These are phyloP conservation scores for Callopanchax toddi DNA, from an alignment of 2,113 vertebrate species.

Conservation along the genomic window DNA sequence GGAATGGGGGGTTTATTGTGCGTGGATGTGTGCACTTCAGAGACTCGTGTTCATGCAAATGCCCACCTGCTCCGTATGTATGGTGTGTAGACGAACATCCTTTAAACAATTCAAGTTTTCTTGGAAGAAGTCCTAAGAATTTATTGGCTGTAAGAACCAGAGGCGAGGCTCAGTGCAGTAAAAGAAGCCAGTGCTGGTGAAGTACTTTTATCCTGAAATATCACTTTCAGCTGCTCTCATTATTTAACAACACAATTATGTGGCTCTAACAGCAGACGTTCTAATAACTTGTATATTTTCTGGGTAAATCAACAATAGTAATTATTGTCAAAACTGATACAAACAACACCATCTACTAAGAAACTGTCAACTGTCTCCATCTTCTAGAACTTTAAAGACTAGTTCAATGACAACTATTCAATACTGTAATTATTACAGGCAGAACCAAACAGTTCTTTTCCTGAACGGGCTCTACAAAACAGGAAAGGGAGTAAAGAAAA, in stretches of 20 bases:
- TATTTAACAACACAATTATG: neutral
- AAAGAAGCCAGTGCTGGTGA: slow-evolving; percentile 24
- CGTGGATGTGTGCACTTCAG: slow-evolving; percentile 17
- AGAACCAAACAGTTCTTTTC: neutral
- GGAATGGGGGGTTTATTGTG: slow-evolving; percentile 34
- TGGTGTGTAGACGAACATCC: slow-evolving; percentile 35
- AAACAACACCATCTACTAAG: too few species aligned
- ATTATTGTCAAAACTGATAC: neutral
- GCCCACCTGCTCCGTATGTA: slow-evolving; percentile 47
- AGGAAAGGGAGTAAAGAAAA: rapidly evolving
- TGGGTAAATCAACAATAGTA: neutral
- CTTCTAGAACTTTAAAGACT: slow-evolving; percentile 3
- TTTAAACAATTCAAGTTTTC: slow-evolving; percentile 63
- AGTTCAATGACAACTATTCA: neutral
- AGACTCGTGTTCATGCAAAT: slow-evolving; percentile 53
- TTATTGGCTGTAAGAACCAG: slow-evolving; percentile 40
- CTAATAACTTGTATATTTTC: neutral
- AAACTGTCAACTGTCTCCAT: too few species aligned
- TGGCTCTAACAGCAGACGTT: slow-evolving; percentile 2
- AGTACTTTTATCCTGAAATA: slow-evolving; percentile 12
- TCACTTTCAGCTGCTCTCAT: slow-evolving; percentile 30
- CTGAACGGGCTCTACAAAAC: neutral
- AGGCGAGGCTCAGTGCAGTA: slow-evolving; percentile 3
- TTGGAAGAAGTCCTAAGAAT: slow-evolving; percentile 64
- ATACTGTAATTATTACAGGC: neutral